Conservation (phyloP, 2,888 invertebrate species). For the Dicyrtoma fusca region DNA sequence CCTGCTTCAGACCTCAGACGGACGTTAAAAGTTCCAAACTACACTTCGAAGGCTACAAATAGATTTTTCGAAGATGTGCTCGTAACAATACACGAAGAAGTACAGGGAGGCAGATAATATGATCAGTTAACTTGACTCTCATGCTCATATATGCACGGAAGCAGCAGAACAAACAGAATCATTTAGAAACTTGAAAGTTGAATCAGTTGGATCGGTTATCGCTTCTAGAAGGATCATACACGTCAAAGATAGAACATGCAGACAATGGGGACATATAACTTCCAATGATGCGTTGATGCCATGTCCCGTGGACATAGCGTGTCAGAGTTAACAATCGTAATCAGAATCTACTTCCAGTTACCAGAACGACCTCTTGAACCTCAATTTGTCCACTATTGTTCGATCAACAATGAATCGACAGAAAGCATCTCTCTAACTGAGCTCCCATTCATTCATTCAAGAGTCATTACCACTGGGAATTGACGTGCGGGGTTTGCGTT, state of each 20-base stretch:
- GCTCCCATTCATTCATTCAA: slow-evolving; percentile 8
- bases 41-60: too few relatives aligned
- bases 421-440: too few relatives aligned
- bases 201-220: slow-evolving; percentile 30
- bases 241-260: background rate
- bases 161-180: slow-evolving; percentile 28
- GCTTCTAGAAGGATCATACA: background rate
- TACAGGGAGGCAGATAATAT: too few relatives aligned
- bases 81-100: too few relatives aligned
- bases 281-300: slow-evolving; percentile 27
- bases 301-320: slow-evolving; percentile 24
- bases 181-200: slow-evolving; percentile 24
- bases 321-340: slow-evolving; percentile 31
- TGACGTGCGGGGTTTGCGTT: too few relatives aligned
- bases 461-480: background rate
- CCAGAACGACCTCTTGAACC: slow-evolving; percentile 51
- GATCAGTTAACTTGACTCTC: too few relatives aligned
- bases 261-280: slow-evolving; percentile 20
- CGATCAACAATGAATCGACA: slow-evolving; percentile 39
- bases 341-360: slow-evolving; percentile 31
- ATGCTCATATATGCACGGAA: slow-evolving; percentile 12
- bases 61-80: too few relatives aligned
- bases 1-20: too few relatives aligned
- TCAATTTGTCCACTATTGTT: slow-evolving; percentile 57
- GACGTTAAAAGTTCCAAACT: too few relatives aligned